Conservation (phyloP, 1,140 invertebrate genomes). For the Euglossa dilemma region DNA sequence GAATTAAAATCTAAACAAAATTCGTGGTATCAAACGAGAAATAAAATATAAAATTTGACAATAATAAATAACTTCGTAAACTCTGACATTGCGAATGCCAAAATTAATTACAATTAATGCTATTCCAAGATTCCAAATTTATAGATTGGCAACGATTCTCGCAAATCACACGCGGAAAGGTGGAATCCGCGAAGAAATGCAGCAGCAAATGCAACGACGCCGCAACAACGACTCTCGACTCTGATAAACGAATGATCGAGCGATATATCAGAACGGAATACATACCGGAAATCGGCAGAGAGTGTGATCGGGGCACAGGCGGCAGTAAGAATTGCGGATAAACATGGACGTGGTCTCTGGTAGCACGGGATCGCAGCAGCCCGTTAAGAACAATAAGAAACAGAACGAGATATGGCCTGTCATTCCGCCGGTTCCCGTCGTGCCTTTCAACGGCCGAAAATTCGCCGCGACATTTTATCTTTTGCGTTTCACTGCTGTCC, state of each 20-base stretch:
- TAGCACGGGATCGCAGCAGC: slow-evolving; percentile 27
- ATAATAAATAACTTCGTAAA: too few relatives aligned
- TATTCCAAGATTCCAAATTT: too few relatives aligned
- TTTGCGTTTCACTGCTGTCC: slow-evolving; percentile 54
- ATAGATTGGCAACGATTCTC: too few relatives aligned
- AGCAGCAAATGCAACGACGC: background rate
- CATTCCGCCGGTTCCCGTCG: slow-evolving; percentile 22
- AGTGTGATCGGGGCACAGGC: slow-evolving; percentile 66
- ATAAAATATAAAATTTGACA: too few relatives aligned
- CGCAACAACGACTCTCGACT: background rate
- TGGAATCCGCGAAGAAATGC: too few relatives aligned
- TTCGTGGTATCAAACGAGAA: too few relatives aligned
- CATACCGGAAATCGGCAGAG: slow-evolving; percentile 72
- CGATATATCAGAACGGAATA: slow-evolving; percentile 12
- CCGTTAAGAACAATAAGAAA: slow-evolving; percentile 52
- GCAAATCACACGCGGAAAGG: too few relatives aligned
- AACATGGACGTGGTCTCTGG: background rate
- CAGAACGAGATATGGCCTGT: slow-evolving; percentile 44
- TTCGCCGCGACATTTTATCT: slow-evolving; percentile 48
- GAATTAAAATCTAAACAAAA: too few relatives aligned
- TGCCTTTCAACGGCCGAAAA: slow-evolving; percentile 38
- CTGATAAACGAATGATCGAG: background rate
- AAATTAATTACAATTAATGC: too few relatives aligned
- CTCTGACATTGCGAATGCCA: too few relatives aligned
- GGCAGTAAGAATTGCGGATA: slow-evolving; percentile 61